Evolutionary conservation across 2,888 invertebrate genomes (phyloP).

Genomic region (Pyrrhia umbra): DNA sequence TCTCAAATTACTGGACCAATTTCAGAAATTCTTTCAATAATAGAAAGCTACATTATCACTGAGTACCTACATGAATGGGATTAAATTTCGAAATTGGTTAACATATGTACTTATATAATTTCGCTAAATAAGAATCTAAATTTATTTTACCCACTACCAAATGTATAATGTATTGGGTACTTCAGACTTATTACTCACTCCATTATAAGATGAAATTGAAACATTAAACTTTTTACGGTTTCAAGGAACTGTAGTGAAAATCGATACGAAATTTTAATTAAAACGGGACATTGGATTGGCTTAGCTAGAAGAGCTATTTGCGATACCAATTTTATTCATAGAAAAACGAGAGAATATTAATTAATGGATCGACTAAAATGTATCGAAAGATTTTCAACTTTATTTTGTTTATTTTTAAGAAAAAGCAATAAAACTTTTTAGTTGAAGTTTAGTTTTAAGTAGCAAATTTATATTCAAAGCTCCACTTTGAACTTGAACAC

Average conservation of each 20-base stretch:
- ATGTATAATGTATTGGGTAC: not conserved
- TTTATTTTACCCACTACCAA: not conserved
- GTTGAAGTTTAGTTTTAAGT: conserved; percentile 15
- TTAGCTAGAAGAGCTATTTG: conserved; percentile 33
- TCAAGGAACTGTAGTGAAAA: conserved; percentile 16
- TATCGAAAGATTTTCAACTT: conserved; percentile 26
- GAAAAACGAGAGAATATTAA: conserved; percentile 45
- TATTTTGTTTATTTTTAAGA: conserved; percentile 5
- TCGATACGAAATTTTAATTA: conserved; percentile 54
- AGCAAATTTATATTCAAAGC: not conserved
- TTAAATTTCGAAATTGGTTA: no score
- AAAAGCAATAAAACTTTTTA: conserved; percentile 22
- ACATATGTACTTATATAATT: no score
- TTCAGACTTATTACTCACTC: conserved; percentile 7
- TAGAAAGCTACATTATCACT: no score
- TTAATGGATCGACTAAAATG: conserved; percentile 20
- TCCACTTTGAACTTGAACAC: not conserved
- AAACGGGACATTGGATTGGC: conserved; percentile 25
- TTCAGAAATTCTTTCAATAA: not conserved
- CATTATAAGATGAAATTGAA: conserved; percentile 27
- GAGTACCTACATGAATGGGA: no score
- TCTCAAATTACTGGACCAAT: no score
- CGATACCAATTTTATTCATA: conserved; percentile 50
- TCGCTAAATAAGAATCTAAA: no score
- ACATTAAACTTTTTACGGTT: conserved; percentile 40